A percentile compares a stretch with the other conserved stretches of the same genome.
These are phyloP conservation scores for Toxonevra muliebris DNA, from an alignment of 2,888 invertebrate genomes.

Conservation along the genomic window DNA sequence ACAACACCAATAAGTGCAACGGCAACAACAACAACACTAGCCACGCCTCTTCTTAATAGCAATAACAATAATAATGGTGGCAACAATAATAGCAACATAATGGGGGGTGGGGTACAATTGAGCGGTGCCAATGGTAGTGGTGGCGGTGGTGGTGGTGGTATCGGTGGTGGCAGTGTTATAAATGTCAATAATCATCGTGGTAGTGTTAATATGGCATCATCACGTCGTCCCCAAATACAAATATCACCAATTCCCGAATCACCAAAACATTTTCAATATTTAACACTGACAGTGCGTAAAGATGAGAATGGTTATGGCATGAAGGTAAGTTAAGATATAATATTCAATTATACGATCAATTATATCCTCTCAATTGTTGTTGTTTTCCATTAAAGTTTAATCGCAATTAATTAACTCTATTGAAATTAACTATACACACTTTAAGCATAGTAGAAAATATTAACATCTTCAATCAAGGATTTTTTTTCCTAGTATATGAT, in stretches of 20 bases:
- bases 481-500: no score
- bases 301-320: slow-evolving; percentile 65
- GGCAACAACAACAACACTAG: slow-evolving; percentile 9
- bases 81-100: slow-evolving; percentile 35
- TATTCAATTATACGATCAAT: no score
- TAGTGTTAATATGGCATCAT: slow-evolving; percentile 48
- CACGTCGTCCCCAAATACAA: slow-evolving; percentile 56
- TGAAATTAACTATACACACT: no score
- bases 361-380: no score
- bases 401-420: no score
- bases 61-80: slow-evolving; percentile 36
- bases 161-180: slow-evolving; percentile 41
- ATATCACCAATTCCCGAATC: slow-evolving; percentile 50
- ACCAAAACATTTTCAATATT: slow-evolving; percentile 61
- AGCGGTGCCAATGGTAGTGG: slow-evolving; percentile 41
- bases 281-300: slow-evolving; percentile 64
- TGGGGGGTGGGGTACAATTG: slow-evolving; percentile 44
- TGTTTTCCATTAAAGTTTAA: no score
- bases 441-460: no score
- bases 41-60: slow-evolving; percentile 21
- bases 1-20: slow-evolving; percentile 18
- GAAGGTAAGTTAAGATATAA: slow-evolving; percentile 62
- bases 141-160: slow-evolving; percentile 40
- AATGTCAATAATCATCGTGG: slow-evolving; percentile 44
- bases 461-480: no score